Evolutionary conservation across 1,140 invertebrate species (phyloP), one percentile per base, ranked within the genome.

Genomic region (Drosophila obscura): DNA sequence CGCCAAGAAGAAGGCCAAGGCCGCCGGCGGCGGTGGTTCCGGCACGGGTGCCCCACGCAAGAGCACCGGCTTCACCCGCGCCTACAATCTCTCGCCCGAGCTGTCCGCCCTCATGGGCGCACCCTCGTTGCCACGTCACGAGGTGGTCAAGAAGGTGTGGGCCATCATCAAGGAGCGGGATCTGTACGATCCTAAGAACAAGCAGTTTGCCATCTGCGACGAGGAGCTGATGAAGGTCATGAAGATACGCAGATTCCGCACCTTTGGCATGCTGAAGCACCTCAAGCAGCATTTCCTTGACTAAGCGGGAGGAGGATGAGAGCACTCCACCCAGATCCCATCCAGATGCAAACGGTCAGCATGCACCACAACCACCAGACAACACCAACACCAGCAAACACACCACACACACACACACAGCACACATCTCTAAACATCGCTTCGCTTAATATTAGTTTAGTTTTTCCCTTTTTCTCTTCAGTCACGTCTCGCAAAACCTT

Each of bases 221-320:
- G 97, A 97, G 46, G 96, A 97, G 61, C 92, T 98, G 13, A 93
- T 96, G 91, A 97, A 97, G 92, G 96, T 98, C 48, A 96, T 98
- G 90, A 97, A 96, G 19, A 95, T 96, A 0, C 97, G 97, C 91
- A 95, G 96, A 71, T 97, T 98, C 94, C 95, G 96, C 82, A 97
- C 96, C 43, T 98, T 98, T 78, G 97, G 96, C 77, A 98, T 98
- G 97, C 97, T 98, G 96, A 98, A 98, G 92, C 97, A 97, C 92
- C 93, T 98, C 66, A 97, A 98, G 92, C 95, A 95, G 71, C 97
- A 98, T 93, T 98, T 98, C 93, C 92, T 96, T 87, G 94, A 95
- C 82, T 95, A 95, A 92, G 49, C 22, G 31, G 9, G 5, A 28
- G 7, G n/a, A 41, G 7, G 83, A 52, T 22, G 26, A 45, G 22